A percentile compares a stretch with the other conserved stretches of the same genome.
Conservation (phyloP, 2,797 vertebrate species). For the Trichosurus vulpecula region DNA sequence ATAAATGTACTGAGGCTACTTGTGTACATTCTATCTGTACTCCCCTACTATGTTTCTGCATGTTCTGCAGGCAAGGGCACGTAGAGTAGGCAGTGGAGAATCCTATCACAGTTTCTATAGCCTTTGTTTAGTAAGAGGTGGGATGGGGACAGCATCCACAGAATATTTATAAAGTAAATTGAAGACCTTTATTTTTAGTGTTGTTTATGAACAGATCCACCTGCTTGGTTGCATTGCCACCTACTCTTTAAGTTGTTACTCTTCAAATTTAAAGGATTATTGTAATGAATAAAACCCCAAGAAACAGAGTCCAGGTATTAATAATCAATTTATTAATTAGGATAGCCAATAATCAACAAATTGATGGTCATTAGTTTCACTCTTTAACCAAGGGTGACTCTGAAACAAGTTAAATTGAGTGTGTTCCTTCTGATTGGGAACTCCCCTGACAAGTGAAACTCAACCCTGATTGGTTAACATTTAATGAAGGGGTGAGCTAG, state of each 20-base stretch:
- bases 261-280: conserved; percentile 49
- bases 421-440: too few relatives aligned
- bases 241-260: conserved; percentile 5
- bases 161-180: conserved; percentile 24
- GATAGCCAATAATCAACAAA: too few relatives aligned
- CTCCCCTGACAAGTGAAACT: too few relatives aligned
- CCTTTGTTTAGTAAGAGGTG: not conserved
- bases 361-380: too few relatives aligned
- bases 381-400: too few relatives aligned
- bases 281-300: not conserved
- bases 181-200: conserved; percentile 20
- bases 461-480: too few relatives aligned
- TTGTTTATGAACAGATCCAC: conserved; percentile 3
- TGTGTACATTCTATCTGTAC: not conserved
- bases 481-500: too few relatives aligned
- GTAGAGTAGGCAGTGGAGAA: not conserved
- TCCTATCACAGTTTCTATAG: not conserved
- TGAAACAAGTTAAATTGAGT: too few relatives aligned
- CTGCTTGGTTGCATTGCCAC: conserved; percentile 14
- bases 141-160: not conserved
- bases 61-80: not conserved
- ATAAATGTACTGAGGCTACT: not conserved
- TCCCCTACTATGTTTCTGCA: not conserved
- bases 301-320: too few relatives aligned
- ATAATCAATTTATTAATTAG: too few relatives aligned